A percentile compares a stretch with the other conserved stretches of the same genome.
Conservation (phyloP, 2,797 vertebrate species). For the Myiotriccus ornatus region DNA sequence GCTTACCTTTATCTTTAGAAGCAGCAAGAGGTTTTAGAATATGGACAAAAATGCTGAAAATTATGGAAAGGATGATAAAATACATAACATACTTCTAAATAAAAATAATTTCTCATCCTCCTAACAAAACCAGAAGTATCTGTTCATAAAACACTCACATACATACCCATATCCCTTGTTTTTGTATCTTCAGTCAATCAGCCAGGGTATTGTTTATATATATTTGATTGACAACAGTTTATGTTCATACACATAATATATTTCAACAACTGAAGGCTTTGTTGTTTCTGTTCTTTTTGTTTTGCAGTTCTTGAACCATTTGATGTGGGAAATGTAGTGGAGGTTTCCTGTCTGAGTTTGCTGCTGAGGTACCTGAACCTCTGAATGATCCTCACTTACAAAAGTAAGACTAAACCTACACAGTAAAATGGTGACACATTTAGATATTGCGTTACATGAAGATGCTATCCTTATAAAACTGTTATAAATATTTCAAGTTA, state of each 20-base stretch:
- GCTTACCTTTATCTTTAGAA: slow-evolving; percentile 18
- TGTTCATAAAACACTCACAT: not conserved
- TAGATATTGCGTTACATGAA: not conserved
- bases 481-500: not conserved
- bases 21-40: not conserved
- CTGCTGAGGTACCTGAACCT: not conserved
- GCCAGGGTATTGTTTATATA: not conserved
- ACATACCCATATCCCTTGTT: not conserved
- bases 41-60: not conserved
- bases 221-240: not conserved
- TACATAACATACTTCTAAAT: not conserved
- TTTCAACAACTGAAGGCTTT: not conserved
- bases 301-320: not conserved
- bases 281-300: not conserved
- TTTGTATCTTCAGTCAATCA: not conserved
- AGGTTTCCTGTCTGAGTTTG: not conserved
- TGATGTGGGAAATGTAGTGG: not conserved
- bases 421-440: not conserved
- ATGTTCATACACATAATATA: not conserved
- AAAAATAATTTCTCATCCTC: not conserved
- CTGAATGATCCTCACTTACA: not conserved
- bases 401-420: not conserved
- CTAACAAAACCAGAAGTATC: not conserved
- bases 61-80: not conserved
- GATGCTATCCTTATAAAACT: not conserved